phyloP scores from a whole-genome alignment of 2,888 invertebrate genomes.

The Cosmia trapezina region DNA sequence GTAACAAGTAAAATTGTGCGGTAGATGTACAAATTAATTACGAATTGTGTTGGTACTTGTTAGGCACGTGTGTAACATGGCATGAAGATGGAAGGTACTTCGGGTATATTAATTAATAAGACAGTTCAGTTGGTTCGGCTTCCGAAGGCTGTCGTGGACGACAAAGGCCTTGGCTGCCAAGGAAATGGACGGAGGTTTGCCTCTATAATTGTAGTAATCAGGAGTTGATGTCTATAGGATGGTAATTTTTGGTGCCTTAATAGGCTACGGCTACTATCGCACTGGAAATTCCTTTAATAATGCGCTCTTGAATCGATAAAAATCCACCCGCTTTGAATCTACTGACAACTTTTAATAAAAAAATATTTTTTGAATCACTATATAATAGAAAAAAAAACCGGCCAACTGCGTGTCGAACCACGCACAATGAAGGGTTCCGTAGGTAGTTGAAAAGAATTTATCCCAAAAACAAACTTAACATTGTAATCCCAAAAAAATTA shows the following conservation, averaged over 20 bases:
- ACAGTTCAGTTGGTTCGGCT: slow-evolving; percentile 6
- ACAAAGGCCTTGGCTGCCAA: slow-evolving; percentile 29
- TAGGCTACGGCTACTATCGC: neutral
- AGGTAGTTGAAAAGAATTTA: too few species aligned
- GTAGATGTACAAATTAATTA: slow-evolving; percentile 22
- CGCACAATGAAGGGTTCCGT: too few species aligned
- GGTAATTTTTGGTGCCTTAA: too few species aligned
- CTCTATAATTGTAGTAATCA: slow-evolving; percentile 32
- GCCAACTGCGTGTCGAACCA: too few species aligned
- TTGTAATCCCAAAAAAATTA: too few species aligned
- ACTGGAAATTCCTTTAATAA: neutral
- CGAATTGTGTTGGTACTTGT: neutral
- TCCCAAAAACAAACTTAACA: too few species aligned
- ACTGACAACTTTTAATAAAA: neutral
- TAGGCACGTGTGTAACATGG: neutral
- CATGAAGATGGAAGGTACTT: slow-evolving; percentile 10
- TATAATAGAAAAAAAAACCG: too few species aligned
- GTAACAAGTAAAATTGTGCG: slow-evolving; percentile 2
- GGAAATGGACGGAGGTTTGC: slow-evolving; percentile 17
- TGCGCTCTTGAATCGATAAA: neutral
- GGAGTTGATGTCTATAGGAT: too few species aligned
- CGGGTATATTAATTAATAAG: slow-evolving; percentile 33
- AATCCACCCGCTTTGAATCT: neutral
- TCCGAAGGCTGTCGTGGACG: slow-evolving; percentile 29
- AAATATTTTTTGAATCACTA: neutral